Evolutionary conservation across 2,797 vertebrate species (phyloP).

Genomic region (Sebastes taczanowskii): DNA sequence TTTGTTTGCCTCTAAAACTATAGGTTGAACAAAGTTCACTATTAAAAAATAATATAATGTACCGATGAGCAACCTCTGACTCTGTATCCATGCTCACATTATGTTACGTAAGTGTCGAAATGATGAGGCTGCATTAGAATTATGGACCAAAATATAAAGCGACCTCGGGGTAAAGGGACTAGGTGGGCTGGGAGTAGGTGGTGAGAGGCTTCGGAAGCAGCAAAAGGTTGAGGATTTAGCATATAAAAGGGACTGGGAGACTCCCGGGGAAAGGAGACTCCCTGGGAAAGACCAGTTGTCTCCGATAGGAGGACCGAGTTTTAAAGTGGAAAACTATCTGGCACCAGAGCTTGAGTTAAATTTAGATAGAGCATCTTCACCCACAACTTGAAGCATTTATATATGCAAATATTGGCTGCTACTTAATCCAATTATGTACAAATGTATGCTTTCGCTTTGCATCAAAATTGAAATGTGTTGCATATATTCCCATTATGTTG

Average conservation of each 20-base stretch:
- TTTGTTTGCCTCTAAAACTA: neutral
- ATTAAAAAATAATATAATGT: neutral
- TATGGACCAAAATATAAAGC: constrained; percentile 26
- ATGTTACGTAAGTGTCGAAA: constrained; percentile 23
- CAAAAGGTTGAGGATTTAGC: constrained; percentile 20
- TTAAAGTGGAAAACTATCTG: constrained; percentile 20
- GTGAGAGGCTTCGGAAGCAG: neutral
- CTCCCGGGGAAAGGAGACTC: constrained; percentile 12
- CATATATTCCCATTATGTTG: neutral
- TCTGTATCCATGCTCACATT: constrained; percentile 2
- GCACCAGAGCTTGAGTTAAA: neutral
- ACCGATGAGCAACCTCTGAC: constrained; percentile 12
- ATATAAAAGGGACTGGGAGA: constrained; percentile 33
- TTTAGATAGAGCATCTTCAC: neutral
- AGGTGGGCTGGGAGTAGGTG: constrained; percentile 1
- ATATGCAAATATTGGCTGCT: constrained; percentile 10
- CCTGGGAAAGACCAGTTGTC: constrained; percentile 2
- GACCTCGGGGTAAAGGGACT: constrained; percentile 4
- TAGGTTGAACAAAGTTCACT: constrained; percentile 13
- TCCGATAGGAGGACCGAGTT: constrained; percentile 2
- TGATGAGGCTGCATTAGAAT: constrained; percentile 4
- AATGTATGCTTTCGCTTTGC: constrained; percentile 1
- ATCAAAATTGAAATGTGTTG: neutral
- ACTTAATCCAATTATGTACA: constrained; percentile 7
- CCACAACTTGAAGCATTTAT: neutral